A percentile compares a stretch with the other conserved stretches of the same genome.
Evolutionary conservation across 23 tunicate species (phyloP).

Genomic region (Trididemnum nubilum): DNA sequence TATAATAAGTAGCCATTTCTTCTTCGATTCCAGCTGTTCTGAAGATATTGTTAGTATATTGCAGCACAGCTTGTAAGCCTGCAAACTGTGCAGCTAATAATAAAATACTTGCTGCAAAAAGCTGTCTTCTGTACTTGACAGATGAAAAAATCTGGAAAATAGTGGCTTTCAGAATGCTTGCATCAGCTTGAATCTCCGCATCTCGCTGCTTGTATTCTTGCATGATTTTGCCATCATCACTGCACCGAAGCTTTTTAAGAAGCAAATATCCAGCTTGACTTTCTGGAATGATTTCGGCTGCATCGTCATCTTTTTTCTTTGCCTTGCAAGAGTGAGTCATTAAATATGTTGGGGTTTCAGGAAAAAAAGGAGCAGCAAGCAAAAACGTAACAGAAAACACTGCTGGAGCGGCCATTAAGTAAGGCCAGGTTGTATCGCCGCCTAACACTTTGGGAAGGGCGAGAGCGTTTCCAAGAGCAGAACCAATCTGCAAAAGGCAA

Average conservation of each 20-base stretch:
- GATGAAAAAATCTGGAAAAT: neutral
- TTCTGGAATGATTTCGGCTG: no score
- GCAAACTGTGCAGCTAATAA: slow-evolving; percentile 5
- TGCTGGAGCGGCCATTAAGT: slow-evolving; percentile 36
- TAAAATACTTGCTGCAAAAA: slow-evolving; percentile 26
- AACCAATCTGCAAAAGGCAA: slow-evolving; percentile 26
- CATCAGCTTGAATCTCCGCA: slow-evolving; percentile 15
- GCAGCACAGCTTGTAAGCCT: slow-evolving; percentile 29
- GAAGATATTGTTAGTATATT: slow-evolving; percentile 43
- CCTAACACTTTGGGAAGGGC: slow-evolving; percentile 48
- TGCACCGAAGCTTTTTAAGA: slow-evolving; percentile 21
- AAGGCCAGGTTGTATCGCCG: slow-evolving; percentile 33
- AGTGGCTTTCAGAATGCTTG: neutral
- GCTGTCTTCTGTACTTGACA: slow-evolving; percentile 22
- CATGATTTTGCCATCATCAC: neutral
- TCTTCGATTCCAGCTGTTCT: slow-evolving; percentile 20
- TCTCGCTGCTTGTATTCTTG: slow-evolving; percentile 21
- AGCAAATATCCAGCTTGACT: neutral
- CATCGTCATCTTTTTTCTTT: slow-evolving; percentile 6
- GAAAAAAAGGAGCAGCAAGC: slow-evolving; percentile 37
- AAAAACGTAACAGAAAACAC: slow-evolving; percentile 37
- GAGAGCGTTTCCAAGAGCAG: slow-evolving; percentile 28
- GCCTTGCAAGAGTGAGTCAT: no score
- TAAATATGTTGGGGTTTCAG: slow-evolving; percentile 42
- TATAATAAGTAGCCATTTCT: slow-evolving; percentile 16